These are phyloP conservation scores for Heliconius eleuchia DNA, from an alignment of 1,140 invertebrate species.

Conservation along the genomic window DNA sequence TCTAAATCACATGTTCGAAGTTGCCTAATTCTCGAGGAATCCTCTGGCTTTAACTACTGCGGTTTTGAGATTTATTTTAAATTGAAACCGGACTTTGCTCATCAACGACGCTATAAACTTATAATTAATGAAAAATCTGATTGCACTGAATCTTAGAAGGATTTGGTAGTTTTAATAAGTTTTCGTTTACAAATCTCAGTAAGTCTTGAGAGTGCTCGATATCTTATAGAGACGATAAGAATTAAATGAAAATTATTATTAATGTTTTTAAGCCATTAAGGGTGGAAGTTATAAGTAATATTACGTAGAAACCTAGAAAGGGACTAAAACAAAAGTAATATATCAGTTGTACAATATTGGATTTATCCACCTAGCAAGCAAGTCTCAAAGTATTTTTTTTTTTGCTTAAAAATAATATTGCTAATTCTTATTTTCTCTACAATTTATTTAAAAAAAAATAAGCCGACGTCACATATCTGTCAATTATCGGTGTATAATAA, in stretches of 20 bases:
- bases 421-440: no score
- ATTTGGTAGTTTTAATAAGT: conserved; percentile 10
- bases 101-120: conserved; percentile 22
- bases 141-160: not conserved
- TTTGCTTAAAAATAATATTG: no score
- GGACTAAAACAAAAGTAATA: no score
- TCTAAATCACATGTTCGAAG: conserved; percentile 1
- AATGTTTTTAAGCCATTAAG: no score
- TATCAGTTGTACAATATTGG: no score
- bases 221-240: not conserved
- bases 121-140: conserved; percentile 25
- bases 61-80: conserved; percentile 26
- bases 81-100: conserved; percentile 21
- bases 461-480: no score
- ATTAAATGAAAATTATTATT: not conserved
- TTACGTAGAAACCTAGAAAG: no score
- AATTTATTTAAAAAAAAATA: no score
- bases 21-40: conserved; percentile 12
- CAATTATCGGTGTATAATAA: no score
- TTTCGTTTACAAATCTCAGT: conserved; percentile 7
- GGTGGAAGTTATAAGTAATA: no score
- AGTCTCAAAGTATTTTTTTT: no score
- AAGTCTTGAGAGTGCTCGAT: not conserved
- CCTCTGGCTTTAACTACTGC: conserved; percentile 9
- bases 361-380: no score